Percentiles rank a stretch among this genome's conserved stretches.
These are phyloP conservation scores for Microctonus brassicae DNA, from an alignment of 2,888 invertebrate species.

Conservation along the genomic window DNA sequence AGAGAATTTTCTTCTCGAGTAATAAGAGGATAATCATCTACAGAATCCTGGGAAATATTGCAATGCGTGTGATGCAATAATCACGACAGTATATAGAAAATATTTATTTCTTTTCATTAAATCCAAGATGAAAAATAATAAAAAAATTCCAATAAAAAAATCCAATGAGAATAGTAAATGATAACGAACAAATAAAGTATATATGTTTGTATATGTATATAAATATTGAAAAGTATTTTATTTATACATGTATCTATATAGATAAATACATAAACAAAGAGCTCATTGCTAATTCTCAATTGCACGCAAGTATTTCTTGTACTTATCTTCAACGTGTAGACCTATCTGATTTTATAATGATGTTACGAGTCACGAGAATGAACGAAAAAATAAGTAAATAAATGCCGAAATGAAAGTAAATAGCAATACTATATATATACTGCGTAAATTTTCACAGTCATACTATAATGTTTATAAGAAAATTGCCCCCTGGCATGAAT, in stretches of 20 bases:
- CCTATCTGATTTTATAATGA: not conserved
- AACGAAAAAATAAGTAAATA: not conserved
- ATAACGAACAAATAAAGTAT: not conserved
- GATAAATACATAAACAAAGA: not conserved
- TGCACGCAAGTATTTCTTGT: not conserved
- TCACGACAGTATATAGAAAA: not conserved
- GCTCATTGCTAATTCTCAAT: not conserved
- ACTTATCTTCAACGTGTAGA: not conserved
- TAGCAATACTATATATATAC: not conserved
- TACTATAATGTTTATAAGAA: conserved; percentile 31
- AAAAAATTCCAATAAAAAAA: not conserved
- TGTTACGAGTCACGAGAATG: not conserved
- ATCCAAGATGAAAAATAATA: too few relatives aligned
- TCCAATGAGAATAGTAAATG: not conserved
- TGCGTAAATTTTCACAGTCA: not conserved
- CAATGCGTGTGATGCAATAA: not conserved
- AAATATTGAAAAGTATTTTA: too few relatives aligned
- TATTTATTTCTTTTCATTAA: not conserved
- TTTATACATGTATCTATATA: not conserved
- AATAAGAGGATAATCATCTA: not conserved
- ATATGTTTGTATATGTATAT: too few relatives aligned
- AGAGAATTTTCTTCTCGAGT: not conserved
- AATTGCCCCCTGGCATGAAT: conserved; percentile 41
- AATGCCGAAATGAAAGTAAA: not conserved
- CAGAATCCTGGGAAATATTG: not conserved